Conservation (phyloP, 2,113 vertebrate species). For the Chaetodon trifascialis region DNA sequence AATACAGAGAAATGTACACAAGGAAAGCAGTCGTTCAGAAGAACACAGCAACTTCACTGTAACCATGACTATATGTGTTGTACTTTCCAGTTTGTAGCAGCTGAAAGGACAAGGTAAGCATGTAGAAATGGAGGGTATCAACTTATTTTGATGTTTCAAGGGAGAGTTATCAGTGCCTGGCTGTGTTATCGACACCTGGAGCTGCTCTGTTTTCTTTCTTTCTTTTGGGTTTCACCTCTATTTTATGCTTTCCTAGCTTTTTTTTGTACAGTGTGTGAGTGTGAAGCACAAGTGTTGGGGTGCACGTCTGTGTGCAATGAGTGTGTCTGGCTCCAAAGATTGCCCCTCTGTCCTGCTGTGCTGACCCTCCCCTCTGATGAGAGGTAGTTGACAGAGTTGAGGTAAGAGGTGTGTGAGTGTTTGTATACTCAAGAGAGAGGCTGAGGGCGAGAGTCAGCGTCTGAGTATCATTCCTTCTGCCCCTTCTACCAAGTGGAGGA, state of each 20-base stretch:
- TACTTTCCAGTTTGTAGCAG: background rate
- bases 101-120: background rate
- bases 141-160: conserved; percentile 12
- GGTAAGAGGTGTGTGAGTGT: conserved; percentile 51
- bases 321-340: conserved; percentile 12
- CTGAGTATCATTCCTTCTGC: conserved; percentile 40
- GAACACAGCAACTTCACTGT: background rate
- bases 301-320: conserved; percentile 21
- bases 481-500: conserved; percentile 21
- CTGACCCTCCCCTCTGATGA: conserved; percentile 49
- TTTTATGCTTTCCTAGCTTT: background rate
- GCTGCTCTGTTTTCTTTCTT: background rate
- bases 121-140: conserved; percentile 14
- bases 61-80: background rate
- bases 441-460: conserved; percentile 26
- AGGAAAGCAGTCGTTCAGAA: background rate
- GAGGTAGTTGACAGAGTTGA: conserved; percentile 35
- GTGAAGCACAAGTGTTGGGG: conserved; percentile 2
- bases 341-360: conserved; percentile 15
- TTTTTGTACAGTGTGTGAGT: background rate
- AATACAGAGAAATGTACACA: background rate
- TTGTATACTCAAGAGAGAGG: conserved; percentile 36
- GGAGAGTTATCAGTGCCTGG: background rate
- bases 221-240: conserved; percentile 8
- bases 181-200: background rate